Conservation (phyloP, 2,888 invertebrate species). For the Oasisia sp. region DNA sequence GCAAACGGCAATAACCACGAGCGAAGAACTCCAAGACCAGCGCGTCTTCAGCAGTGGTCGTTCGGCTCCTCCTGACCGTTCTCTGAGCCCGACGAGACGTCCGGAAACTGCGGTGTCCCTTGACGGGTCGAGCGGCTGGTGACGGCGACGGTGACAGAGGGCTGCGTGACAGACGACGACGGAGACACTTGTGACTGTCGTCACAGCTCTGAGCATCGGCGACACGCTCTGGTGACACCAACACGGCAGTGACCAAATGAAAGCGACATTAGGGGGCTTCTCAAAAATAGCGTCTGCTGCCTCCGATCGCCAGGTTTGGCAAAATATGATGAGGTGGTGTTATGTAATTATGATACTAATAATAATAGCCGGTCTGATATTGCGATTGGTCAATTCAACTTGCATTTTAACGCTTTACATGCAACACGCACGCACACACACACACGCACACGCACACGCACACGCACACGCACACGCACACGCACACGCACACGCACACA, state of each 20-base stretch:
- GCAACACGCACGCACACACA: too few relatives aligned
- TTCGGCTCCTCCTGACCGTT: not conserved
- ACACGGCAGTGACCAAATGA: not conserved
- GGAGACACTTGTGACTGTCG: not conserved
- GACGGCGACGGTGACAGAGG: not conserved
- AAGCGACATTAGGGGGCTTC: not conserved
- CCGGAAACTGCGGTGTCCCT: too few relatives aligned
- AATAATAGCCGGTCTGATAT: too few relatives aligned
- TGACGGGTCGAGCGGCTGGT: not conserved
- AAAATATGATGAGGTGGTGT: too few relatives aligned
- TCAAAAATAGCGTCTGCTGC: not conserved
- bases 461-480: too few relatives aligned
- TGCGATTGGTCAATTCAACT: too few relatives aligned
- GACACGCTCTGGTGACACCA: slow-evolving; percentile 17
- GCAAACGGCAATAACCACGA: not conserved
- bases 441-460: too few relatives aligned
- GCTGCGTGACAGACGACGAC: not conserved
- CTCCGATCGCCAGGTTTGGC: too few relatives aligned
- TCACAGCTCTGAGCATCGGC: not conserved
- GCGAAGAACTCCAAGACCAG: not conserved
- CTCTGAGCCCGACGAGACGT: not conserved
- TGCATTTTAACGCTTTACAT: too few relatives aligned
- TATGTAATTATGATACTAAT: too few relatives aligned
- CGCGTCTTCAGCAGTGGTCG: not conserved
- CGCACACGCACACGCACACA: too few relatives aligned